Evolutionary conservation across 2,113 vertebrate genomes (phyloP), one percentile per base, ranked within the genome.

Genomic region (Myiagra hebetior): DNA sequence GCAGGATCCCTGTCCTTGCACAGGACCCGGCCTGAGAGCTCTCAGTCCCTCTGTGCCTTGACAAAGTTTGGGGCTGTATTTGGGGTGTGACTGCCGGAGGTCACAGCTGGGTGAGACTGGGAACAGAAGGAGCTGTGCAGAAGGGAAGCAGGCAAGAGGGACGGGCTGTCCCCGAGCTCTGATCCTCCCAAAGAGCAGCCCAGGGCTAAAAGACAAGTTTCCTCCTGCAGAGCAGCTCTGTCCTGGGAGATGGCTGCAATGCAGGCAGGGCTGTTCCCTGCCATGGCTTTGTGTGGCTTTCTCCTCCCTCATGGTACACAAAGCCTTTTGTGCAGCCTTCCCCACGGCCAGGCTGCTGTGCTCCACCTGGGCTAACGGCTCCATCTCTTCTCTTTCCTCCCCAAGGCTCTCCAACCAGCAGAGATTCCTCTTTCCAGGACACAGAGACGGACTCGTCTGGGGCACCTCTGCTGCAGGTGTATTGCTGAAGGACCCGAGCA

Each of bases 371-470:
- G 86, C 93, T 89, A 31, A 73, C 41, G 14, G 68, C 91, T 72
- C 91, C 91, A 42, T 95, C 96, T 94, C 63, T 85, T 82, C 69
- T 95, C 94, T 95, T 96, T 94, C 92, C 93, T 96, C 95, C 65
- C 94, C 97, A 87, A 98, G 98, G 98, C 92, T 98, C 97, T 74
- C 96, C 98, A 35, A 85, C 97, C 28, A 98, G 97, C 92, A 98
- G 98, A 95, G 98, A 98, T 15, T 97, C 98, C 20, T 99, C 98
- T 94, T 98, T 98, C 89, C 98, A 98, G 26, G 98, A 99, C 96
- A 98, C 98, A 3, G 99, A 99, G 95, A 99, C 98, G 18, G 98
- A 99, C 95, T 99, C 98, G 0, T 99, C 99, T 4, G 99, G 99
- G 27, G 98, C 98, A 20, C 99, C 99, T 30, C 98, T 99, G 95